A percentile compares a stretch with the other conserved stretches of the same genome.
phyloP scores from a whole-genome alignment of 1,140 invertebrate species.

The Drosophila yakuba region DNA sequence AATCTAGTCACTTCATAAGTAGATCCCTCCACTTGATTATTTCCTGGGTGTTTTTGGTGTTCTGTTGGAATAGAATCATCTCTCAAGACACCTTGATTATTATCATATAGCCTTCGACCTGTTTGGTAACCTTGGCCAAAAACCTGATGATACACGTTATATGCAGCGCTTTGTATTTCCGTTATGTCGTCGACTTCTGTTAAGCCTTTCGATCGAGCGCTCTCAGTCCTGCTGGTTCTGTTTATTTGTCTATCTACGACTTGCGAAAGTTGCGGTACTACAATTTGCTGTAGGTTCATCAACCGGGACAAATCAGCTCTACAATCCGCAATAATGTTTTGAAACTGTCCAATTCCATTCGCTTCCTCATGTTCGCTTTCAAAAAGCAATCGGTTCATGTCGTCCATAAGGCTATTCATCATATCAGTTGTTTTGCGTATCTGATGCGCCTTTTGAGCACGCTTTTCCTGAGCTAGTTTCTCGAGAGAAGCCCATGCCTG shows the following conservation, averaged over 20 bases:
- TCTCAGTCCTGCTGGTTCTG: too few relatives aligned
- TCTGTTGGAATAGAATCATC: neutral
- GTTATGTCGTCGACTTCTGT: too few relatives aligned
- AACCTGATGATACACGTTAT: too few relatives aligned
- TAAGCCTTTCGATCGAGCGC: neutral
- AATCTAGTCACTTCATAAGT: constrained; percentile 3
- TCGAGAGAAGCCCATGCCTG: constrained; percentile 3
- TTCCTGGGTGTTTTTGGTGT: neutral
- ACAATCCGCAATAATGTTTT: neutral
- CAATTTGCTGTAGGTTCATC: neutral
- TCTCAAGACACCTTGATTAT: neutral
- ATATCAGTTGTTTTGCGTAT: neutral
- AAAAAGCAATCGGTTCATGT: constrained; percentile 26
- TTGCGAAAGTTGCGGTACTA: constrained; percentile 5
- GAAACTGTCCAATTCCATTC: neutral
- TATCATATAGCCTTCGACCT: neutral
- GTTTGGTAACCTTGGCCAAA: too few relatives aligned
- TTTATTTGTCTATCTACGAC: neutral
- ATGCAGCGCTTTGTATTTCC: too few relatives aligned
- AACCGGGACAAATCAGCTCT: neutral
- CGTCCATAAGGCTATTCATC: constrained; percentile 16
- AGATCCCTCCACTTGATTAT: neutral
- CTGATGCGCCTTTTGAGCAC: neutral
- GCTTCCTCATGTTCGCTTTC: neutral
- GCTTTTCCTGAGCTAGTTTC: constrained; percentile 1